These are phyloP conservation scores for Esox lucius DNA, from an alignment of 2,797 vertebrate genomes.

Conservation along the genomic window DNA sequence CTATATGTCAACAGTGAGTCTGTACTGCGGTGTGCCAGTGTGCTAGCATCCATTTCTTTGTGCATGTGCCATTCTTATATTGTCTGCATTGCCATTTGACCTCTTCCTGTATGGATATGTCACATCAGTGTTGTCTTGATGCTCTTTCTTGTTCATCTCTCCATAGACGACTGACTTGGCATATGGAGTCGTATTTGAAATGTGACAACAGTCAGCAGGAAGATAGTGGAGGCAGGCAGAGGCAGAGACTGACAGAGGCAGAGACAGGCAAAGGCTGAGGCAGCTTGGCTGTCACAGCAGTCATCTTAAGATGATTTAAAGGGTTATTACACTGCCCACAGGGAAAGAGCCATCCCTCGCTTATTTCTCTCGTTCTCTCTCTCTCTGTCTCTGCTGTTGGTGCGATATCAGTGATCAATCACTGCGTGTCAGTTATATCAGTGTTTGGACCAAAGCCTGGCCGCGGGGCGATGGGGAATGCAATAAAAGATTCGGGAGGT, in stretches of 20 bases:
- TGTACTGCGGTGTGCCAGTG: conserved; percentile 55
- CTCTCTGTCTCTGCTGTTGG: conserved; percentile 28
- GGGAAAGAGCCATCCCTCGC: conserved; percentile 48
- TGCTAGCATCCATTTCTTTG: conserved; percentile 46
- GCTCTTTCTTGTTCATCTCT: conserved; percentile 45
- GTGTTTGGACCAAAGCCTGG: conserved; percentile 30
- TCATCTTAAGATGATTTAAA: conserved; percentile 66
- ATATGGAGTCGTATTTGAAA: conserved; percentile 57
- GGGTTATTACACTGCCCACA: conserved; percentile 62
- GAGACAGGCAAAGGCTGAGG: conserved; percentile 38
- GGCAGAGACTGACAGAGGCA: background rate
- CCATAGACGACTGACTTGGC: conserved; percentile 56
- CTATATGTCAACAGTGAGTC: conserved; percentile 43
- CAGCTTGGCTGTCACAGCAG: conserved; percentile 57
- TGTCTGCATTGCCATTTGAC: conserved; percentile 54
- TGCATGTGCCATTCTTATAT: conserved; percentile 61
- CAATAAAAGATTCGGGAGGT: conserved; percentile 45
- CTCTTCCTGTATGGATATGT: conserved; percentile 49
- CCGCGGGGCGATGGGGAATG: conserved; percentile 51
- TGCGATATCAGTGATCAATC: conserved; percentile 46
- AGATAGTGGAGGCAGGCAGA: background rate
- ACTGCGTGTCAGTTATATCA: conserved; percentile 37
- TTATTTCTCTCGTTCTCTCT: conserved; percentile 22
- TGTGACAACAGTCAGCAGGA: conserved; percentile 55
- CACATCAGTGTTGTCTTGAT: conserved; percentile 53